Base-by-base conservation (phyloP, 1,140 invertebrate species). In the Drosophila takahashii region DNA sequence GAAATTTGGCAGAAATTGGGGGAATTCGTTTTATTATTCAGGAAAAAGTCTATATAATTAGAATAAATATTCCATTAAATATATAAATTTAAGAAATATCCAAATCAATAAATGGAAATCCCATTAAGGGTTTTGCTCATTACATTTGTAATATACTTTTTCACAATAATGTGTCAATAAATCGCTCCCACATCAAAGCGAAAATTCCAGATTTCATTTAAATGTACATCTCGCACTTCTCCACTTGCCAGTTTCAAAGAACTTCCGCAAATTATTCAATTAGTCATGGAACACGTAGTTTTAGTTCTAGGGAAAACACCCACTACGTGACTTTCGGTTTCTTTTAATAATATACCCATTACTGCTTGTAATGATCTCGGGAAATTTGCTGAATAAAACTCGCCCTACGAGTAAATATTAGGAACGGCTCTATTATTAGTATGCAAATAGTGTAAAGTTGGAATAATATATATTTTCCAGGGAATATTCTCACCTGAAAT, bases 221-320 rank as follows among this genome's bases (percentile, higher is more conserved):
- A 16, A 58, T 27, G 7, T 61, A 7, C 9, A 52, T 10, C 34
- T 41, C 53, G 15, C 52, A 1, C 15, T 37, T 58, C 34, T 29
- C 52, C 34, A 58, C 26, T 58, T 29, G 36, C 59, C 4, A 22
- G 13, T 29, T 61, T 59, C 59, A 58, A 61, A 61, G 59, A 64
- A 65, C 44, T 66, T 66, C 59, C 59, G 64, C 59, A 32, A 66
- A 64, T 61, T 62, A 47, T 64, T 64, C 41, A 47, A 54, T 69
- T 69, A 69, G 48, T 69, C 64, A 70, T 70, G 44, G 13, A 26
- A 66, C 62, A 66, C 64, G 59, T 64, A 66, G 34, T 41, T 32
- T 7, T 15, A 18, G 22, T 69, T 54, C 32, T 29, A 47, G 64
- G 39, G 29, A 70, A 69, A 53, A 45, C 48, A 16, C 32, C 26